These are phyloP conservation scores for Trichacis sp. DNA, from an alignment of 2,888 invertebrate genomes.

Conservation along the genomic window DNA sequence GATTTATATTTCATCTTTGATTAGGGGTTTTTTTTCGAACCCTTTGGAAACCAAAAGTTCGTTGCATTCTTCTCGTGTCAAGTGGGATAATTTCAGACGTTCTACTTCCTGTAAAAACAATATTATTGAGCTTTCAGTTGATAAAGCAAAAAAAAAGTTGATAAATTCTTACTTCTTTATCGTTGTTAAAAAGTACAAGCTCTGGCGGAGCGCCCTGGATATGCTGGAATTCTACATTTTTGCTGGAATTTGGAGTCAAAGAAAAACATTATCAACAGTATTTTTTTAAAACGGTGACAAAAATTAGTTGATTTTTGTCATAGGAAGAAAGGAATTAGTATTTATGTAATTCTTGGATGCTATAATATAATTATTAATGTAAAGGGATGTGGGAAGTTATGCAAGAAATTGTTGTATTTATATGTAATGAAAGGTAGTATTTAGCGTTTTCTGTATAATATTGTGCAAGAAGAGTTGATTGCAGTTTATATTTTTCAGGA, in stretches of 20 bases:
- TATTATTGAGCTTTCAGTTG: background rate
- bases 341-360: too few species aligned
- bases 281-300: constrained; percentile 3
- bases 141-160: background rate
- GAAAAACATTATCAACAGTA: constrained; percentile 8
- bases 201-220: constrained; percentile 78
- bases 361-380: too few species aligned
- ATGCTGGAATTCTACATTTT: constrained; percentile 74
- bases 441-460: too few species aligned
- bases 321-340: too few species aligned
- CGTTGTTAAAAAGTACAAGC: constrained; percentile 73
- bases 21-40: constrained; percentile 70
- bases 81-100: constrained; percentile 72
- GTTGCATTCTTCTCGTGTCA: constrained; percentile 77
- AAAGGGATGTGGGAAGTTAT: too few species aligned
- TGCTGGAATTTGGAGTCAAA: constrained; percentile 36
- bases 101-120: constrained; percentile 72
- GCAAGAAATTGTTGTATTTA: too few species aligned
- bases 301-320: too few species aligned
- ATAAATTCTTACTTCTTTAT: constrained; percentile 66
- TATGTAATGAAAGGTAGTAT: too few species aligned
- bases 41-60: constrained; percentile 74
- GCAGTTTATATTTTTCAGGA: too few species aligned
- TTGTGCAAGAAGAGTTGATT: too few species aligned
- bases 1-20: constrained; percentile 70